Conservation (phyloP, 1,140 invertebrate species). For the Pollicipes pollicipes region DNA sequence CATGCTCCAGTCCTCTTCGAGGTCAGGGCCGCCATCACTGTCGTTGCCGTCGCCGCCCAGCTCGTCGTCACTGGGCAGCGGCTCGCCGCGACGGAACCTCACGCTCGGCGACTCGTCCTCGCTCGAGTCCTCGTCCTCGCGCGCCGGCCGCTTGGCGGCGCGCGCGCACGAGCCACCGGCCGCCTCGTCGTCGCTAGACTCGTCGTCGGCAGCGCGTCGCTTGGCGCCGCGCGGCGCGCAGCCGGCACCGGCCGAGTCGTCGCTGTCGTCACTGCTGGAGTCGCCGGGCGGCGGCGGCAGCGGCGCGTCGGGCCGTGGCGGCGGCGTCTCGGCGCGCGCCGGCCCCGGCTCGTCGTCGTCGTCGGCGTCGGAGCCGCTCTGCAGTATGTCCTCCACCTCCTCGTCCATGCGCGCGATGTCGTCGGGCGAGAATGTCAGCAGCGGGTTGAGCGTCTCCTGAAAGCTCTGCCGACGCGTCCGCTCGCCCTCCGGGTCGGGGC, state of each 20-base stretch:
- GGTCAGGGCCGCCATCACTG: constrained; percentile 29
- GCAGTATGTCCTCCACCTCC: constrained; percentile 47
- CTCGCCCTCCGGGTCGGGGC: constrained; percentile 12
- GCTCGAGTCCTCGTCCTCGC: constrained; percentile 25
- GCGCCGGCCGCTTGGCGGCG: constrained; percentile 12
- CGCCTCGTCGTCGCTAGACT: not conserved
- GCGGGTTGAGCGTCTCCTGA: constrained; percentile 66
- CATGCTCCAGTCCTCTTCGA: constrained; percentile 59
- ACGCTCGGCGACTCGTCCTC: constrained; percentile 34
- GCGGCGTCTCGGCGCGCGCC: not conserved
- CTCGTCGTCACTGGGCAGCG: constrained; percentile 36
- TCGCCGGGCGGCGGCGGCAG: not conserved
- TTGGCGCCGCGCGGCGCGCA: too few relatives aligned
- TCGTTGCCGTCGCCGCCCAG: constrained; percentile 4
- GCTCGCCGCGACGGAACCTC: constrained; percentile 41
- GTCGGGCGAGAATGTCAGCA: constrained; percentile 68
- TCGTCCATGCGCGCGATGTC: constrained; percentile 81
- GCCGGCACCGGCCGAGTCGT: not conserved
- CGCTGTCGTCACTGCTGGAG: not conserved
- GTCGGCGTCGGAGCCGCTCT: constrained; percentile 25
- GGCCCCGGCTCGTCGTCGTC: constrained; percentile 23
- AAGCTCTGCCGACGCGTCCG: constrained; percentile 30
- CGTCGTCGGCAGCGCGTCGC: not conserved
- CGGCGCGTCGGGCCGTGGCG: not conserved
- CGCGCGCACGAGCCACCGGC: too few relatives aligned